phyloP scores from a whole-genome alignment of 92 coral and sea anemone genomes.

The Paragorgia papillata region DNA sequence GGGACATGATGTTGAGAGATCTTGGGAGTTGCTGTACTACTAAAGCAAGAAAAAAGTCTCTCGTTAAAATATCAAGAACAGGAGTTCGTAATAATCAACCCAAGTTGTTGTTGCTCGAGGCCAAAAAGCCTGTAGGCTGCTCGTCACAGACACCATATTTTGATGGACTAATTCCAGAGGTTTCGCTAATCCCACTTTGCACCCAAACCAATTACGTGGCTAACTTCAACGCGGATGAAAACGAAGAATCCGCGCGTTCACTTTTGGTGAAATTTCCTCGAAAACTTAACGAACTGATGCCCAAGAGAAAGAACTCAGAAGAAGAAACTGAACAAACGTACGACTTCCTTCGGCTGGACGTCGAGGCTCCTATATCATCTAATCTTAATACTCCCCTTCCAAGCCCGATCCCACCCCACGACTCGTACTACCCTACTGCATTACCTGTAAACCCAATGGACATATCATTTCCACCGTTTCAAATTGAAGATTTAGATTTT shows the following conservation, averaged over 20 bases:
- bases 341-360: not conserved
- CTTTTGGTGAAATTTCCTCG: not conserved
- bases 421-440: slow-evolving; percentile 19
- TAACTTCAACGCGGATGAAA: not conserved
- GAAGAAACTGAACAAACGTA: not conserved
- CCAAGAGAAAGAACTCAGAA: not conserved
- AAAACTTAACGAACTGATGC: not conserved
- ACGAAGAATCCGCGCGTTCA: not conserved
- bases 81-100: no score
- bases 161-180: not conserved
- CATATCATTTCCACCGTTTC: slow-evolving; percentile 24
- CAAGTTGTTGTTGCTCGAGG: no score
- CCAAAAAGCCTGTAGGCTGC: no score
- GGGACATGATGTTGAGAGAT: not conserved
- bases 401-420: slow-evolving; percentile 10
- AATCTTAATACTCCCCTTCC: slow-evolving; percentile 33
- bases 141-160: not conserved
- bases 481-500: slow-evolving; percentile 20
- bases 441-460: slow-evolving; percentile 32
- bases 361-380: not conserved
- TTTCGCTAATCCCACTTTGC: not conserved
- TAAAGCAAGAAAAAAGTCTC: not conserved
- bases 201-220: slow-evolving; percentile 3
- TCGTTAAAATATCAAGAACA: not conserved
- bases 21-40: not conserved